phyloP scores from a whole-genome alignment of 1,140 invertebrate species.

The Eupristina koningsbergeri region DNA sequence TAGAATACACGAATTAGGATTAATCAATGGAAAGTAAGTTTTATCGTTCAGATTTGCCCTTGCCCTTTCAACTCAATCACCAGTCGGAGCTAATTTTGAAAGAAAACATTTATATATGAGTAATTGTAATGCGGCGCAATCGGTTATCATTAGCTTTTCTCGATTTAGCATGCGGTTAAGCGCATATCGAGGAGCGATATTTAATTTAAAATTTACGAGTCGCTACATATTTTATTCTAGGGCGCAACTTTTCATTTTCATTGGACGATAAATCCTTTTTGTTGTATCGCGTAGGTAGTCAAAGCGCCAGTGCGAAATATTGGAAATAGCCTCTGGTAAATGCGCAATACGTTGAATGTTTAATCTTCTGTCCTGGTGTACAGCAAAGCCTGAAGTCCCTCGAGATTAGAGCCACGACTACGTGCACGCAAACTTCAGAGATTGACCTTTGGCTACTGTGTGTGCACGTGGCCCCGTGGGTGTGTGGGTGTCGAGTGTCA shows the following conservation, averaged over 20 bases:
- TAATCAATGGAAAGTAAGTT: too few species aligned
- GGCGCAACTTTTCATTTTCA: constrained; percentile 46
- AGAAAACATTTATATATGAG: not conserved
- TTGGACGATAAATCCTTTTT: constrained; percentile 42
- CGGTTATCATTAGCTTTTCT: constrained; percentile 18
- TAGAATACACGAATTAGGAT: constrained; percentile 2
- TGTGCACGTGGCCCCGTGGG: too few species aligned
- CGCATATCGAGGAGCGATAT: constrained; percentile 16
- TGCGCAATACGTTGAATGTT: constrained; percentile 63
- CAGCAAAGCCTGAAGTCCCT: constrained; percentile 55
- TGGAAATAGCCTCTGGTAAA: constrained; percentile 62
- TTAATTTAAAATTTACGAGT: constrained; percentile 41
- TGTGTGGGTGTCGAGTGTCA: too few species aligned
- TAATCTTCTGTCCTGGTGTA: constrained; percentile 58
- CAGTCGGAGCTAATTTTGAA: not conserved
- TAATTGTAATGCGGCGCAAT: not conserved
- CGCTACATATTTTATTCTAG: constrained; percentile 39
- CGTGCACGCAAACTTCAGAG: constrained; percentile 42
- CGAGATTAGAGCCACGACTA: constrained; percentile 52
- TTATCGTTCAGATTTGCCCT: too few species aligned
- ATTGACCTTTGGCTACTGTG: constrained; percentile 18
- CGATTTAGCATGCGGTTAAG: not conserved
- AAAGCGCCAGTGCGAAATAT: constrained; percentile 60
- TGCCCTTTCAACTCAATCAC: too few species aligned
- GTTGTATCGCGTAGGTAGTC: constrained; percentile 29